A percentile compares a stretch with the other conserved stretches of the same genome.
Evolutionary conservation across 2,113 vertebrate species (phyloP).

Genomic region (Quiscalus mexicanus): DNA sequence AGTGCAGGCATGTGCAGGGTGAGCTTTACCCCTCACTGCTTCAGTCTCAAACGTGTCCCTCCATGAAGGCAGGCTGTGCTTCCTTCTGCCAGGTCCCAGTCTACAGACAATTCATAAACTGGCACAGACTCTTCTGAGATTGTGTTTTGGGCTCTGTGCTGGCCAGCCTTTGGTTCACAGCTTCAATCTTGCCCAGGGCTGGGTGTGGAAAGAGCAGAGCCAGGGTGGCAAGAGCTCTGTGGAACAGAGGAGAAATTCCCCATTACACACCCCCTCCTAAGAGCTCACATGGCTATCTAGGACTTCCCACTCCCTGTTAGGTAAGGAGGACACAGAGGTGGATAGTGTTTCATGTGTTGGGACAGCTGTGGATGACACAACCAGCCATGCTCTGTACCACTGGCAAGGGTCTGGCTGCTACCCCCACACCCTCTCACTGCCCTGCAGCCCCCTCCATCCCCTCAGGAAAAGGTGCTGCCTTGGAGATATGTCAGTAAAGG

Average conservation of each 20-base stretch:
- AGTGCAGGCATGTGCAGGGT: background rate
- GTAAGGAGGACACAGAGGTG: background rate
- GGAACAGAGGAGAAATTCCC: background rate
- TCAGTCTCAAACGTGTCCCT: background rate
- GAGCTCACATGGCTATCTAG: background rate
- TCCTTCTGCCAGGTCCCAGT: background rate
- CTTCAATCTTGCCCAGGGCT: background rate
- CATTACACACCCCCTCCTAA: background rate
- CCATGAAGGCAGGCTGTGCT: background rate
- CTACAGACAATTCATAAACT: background rate
- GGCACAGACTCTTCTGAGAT: background rate
- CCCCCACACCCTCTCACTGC: background rate
- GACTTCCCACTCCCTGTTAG: background rate
- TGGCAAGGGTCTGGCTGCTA: background rate
- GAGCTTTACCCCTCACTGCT: background rate
- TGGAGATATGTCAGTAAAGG: background rate
- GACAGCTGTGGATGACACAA: background rate
- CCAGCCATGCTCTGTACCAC: rapidly evolving
- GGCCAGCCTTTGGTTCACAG: background rate
- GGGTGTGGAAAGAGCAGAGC: background rate
- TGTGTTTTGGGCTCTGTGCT: background rate
- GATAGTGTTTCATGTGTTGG: background rate
- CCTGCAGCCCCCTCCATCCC: background rate
- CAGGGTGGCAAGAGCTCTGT: background rate
- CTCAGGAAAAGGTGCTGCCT: background rate